Evolutionary conservation across 2,888 invertebrate genomes (phyloP), one percentile per base, ranked within the genome.

Genomic region (Eristalis tenax): DNA sequence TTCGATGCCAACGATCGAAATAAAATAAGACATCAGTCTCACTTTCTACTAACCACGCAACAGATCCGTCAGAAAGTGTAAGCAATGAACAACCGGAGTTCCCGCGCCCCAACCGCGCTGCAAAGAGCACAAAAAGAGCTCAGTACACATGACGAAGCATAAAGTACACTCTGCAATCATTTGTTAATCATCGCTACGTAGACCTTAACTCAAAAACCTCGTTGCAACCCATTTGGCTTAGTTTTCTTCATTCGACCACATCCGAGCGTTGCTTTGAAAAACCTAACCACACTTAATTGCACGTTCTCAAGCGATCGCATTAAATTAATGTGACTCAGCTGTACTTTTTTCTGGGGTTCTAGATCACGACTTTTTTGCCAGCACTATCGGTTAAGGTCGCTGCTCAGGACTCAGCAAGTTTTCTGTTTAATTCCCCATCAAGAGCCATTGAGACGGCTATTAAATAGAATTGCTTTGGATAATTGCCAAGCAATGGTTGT

Each of bases 301-400:
- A n/a, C 18, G 50, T 8, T 18, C n/a, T 50, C 18, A 18, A 18
- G 50, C 43, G 6, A 43, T 43, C 43, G 43, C 50, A 50, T 50
- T 50, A 18, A 50, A 50, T 18, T 18, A 18, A 18, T 50, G 50
- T 59, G 23, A 23, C 61, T 26, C 26, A 28, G 40, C 26, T 18
- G 18, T 23, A 38, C 4, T n/a, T n/a, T 35, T 28, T 28, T 5
- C 10, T 13, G 10, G 18, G n/a, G 13, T 61, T 38, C 13, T 22
- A 10, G n/a, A 13, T 43, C 61, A 73, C 28, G 63, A 63, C 28
- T 32, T 28, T 11, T 73, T 32, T 57, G 28, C 28, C 28, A 40
- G 23, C 0, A 2, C 71, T 18, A 40, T 18, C 43, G 6, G 28
- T 73, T 35, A 73, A 73, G 71, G 71, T 63, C 43, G 71, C 35